Evolutionary conservation across 2,888 invertebrate species (phyloP), one percentile per base, ranked within the genome.

Genomic region (Eretmocerus hayati): DNA sequence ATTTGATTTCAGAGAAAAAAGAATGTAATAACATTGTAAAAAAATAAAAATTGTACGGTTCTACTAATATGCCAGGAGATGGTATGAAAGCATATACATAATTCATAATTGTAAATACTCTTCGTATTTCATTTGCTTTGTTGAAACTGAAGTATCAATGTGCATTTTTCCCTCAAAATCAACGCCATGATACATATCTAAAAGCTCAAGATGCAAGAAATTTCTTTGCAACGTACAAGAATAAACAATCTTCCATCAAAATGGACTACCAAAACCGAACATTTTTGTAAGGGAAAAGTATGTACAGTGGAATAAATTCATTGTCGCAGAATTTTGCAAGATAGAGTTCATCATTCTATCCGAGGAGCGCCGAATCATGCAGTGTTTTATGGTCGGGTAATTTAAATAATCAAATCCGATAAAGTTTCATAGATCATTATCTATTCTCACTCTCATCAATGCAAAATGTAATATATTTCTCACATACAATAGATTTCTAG

Each of bases 31-130:
- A 54, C 44, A 50, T 54, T 52, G 52, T 52, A 52, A 52, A 54
- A n/a, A 54, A 54, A 41, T 47, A 48, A 32, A 41, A 48, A 49
- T 45, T 49, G 30, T 46, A 49, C 46, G 52, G 52, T 52, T 56
- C 58, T 50, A 55, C 50, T 49, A 57, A 44, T 53, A 46, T 47
- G 6, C 52, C 46, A 45, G 49, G 50, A 53, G 52, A 54, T 48
- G 54, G 56, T 46, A 53, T 44, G 46, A 19, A 47, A 53, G 36
- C 52, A 52, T 44, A 40, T 47, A 32, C 46, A 55, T 46, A 53
- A 57, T 63, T 66, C 58, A 64, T 63, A 63, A 56, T 58, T 69
- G 65, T 68, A 69, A 57, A 69, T 69, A 69, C 58, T 59, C 52
- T 60, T 59, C 64, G 63, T 68, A 66, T 65, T 63, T 66, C 62